Evolutionary conservation across 2,888 invertebrate genomes (phyloP).

Genomic region (Pantelozetes paolii): DNA sequence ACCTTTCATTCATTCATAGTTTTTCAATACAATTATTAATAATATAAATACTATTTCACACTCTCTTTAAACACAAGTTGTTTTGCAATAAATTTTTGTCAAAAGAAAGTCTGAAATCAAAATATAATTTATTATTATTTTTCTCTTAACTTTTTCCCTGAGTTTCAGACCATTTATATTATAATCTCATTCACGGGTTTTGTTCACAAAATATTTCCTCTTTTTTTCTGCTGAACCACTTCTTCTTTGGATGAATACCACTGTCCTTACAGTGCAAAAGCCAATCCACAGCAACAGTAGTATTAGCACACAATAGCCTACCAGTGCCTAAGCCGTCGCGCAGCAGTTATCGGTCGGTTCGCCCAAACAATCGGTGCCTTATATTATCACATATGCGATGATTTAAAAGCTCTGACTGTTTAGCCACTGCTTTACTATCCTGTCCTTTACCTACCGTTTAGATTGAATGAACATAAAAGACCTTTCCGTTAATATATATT

Average conservation of each 20-base stretch:
- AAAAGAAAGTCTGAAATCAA: neutral
- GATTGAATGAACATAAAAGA: neutral
- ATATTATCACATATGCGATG: neutral
- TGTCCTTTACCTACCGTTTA: slow-evolving; percentile 7
- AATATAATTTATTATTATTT: neutral
- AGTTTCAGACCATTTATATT: neutral
- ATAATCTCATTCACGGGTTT: neutral
- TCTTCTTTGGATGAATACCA: no score
- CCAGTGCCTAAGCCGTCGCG: neutral
- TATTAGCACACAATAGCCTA: neutral
- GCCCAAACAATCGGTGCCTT: neutral
- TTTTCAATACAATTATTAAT: no score
- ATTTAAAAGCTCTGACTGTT: neutral
- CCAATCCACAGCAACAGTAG: neutral
- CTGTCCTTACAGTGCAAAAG: neutral
- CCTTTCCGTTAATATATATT: neutral
- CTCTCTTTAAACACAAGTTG: neutral
- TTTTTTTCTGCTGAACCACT: no score
- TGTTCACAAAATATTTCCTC: neutral
- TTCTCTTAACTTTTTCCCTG: neutral
- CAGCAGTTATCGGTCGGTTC: neutral
- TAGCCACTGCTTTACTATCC: neutral
- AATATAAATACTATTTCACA: neutral
- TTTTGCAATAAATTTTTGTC: neutral
- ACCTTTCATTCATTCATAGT: no score